Evolutionary conservation across 2,113 vertebrate genomes (phyloP).

Genomic region (Axis porcinus): DNA sequence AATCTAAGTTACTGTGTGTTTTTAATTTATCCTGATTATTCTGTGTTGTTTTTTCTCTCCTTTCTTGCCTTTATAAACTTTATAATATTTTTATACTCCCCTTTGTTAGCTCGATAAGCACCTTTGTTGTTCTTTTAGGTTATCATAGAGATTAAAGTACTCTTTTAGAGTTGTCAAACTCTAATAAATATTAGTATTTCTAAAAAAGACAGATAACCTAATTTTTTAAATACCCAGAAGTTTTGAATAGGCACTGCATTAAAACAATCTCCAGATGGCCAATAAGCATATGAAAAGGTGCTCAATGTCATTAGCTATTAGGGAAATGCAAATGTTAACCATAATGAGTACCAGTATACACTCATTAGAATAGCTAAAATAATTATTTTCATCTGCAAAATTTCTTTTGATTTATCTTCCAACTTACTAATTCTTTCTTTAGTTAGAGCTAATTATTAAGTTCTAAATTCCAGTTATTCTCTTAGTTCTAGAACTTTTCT

Average conservation of each 20-base stretch:
- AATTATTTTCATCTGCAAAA: neutral
- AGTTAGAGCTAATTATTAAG: neutral
- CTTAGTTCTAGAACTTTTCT: neutral
- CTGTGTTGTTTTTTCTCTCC: neutral
- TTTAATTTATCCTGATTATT: neutral
- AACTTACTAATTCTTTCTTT: neutral
- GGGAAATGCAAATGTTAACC: neutral
- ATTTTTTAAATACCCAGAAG: neutral
- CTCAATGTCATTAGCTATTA: neutral
- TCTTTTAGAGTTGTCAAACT: neutral
- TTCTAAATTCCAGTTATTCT: neutral
- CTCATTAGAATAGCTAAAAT: neutral
- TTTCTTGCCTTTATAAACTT: neutral
- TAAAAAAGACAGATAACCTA: neutral
- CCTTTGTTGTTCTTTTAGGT: neutral
- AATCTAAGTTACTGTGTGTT: neutral
- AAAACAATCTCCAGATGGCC: neutral
- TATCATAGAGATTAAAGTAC: neutral
- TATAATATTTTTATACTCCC: neutral
- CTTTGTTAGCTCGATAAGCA: neutral
- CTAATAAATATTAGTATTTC: neutral
- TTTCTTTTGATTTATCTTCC: neutral
- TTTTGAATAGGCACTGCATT: neutral
- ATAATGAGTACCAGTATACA: too few relatives aligned
- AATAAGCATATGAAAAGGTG: neutral